These are phyloP conservation scores for Drosophila quadrilineata DNA, from an alignment of 1,140 invertebrate species.

Conservation along the genomic window DNA sequence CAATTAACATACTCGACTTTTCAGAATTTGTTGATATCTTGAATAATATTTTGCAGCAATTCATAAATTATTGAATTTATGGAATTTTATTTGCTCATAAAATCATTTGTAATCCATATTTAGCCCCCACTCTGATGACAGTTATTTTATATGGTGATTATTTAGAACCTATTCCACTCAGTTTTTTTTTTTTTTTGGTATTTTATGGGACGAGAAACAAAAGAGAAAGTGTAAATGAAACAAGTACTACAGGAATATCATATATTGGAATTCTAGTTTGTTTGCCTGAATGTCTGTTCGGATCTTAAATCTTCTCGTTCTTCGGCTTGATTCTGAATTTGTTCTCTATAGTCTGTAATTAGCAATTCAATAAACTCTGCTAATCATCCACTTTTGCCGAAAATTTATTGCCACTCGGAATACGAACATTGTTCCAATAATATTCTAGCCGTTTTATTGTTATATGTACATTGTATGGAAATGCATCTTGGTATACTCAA, in stretches of 20 bases:
- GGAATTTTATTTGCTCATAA: neutral
- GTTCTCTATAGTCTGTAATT: constrained; percentile 15
- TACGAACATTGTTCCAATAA: neutral
- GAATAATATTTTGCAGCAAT: neutral
- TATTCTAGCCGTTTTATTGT: constrained; percentile 18
- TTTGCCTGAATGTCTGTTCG: too few relatives aligned
- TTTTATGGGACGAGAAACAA: neutral
- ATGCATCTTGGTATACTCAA: neutral
- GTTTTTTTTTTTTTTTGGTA: constrained; percentile 6
- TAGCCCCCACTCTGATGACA: too few relatives aligned
- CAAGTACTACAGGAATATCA: too few relatives aligned
- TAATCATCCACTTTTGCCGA: constrained; percentile 11
- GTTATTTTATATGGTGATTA: constrained; percentile 2
- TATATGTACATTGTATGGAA: too few relatives aligned
- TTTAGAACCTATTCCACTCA: neutral
- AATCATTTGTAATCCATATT: too few relatives aligned
- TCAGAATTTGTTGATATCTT: too few relatives aligned
- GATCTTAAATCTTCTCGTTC: neutral
- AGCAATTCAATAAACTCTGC: constrained; percentile 11
- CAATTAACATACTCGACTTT: neutral
- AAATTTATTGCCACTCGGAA: neutral
- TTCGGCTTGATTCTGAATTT: neutral
- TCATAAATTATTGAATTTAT: neutral
- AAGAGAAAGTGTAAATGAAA: too few relatives aligned
- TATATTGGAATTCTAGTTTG: too few relatives aligned